Evolutionary conservation across 2,797 vertebrate species (phyloP).

Genomic region (Malacoraja senta): DNA sequence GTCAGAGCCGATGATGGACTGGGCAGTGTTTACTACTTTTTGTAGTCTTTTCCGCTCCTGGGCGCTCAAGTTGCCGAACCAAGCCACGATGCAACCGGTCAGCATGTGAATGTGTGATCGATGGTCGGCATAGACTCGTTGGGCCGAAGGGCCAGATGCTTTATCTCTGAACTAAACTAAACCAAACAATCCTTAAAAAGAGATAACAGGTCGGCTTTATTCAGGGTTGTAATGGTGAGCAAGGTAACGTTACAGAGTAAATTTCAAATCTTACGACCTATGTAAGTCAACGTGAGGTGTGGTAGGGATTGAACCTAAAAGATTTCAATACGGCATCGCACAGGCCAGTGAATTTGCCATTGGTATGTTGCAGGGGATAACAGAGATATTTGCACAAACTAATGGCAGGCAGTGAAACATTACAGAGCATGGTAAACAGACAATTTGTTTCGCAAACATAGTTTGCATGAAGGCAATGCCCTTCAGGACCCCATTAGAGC

Average conservation of each 20-base stretch:
- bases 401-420: neutral
- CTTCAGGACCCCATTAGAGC: neutral
- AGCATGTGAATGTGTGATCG: no score
- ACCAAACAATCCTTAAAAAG: neutral
- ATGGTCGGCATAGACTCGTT: no score
- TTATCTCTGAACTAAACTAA: no score
- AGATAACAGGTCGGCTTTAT: neutral
- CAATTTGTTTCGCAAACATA: conserved; percentile 13
- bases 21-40: no score
- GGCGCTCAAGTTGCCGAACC: no score
- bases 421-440: neutral
- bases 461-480: neutral
- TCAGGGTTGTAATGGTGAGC: neutral
- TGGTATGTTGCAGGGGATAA: neutral
- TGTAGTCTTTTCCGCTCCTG: no score
- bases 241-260: neutral
- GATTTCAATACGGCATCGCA: no score
- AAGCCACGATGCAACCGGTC: no score
- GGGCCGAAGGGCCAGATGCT: no score
- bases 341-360: neutral
- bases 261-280: neutral
- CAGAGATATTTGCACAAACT: neutral
- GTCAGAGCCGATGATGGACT: no score
- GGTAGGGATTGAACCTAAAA: no score
- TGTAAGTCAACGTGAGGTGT: neutral